These are phyloP conservation scores for Sebastes iracundus DNA, from an alignment of 2,797 vertebrate genomes.

Conservation along the genomic window DNA sequence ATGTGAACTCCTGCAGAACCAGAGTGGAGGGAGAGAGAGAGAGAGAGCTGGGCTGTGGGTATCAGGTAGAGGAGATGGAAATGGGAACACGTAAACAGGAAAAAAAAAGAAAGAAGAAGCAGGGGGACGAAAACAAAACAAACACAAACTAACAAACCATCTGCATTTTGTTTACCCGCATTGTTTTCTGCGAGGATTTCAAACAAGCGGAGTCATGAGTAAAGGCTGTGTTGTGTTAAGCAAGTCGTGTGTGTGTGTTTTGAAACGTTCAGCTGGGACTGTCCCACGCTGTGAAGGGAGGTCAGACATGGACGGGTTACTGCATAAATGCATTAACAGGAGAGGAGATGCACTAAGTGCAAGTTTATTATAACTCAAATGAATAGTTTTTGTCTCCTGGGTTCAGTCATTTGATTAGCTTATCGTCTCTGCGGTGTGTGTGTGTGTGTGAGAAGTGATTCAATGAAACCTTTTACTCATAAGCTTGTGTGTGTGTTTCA, in stretches of 20 bases:
- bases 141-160: slow-evolving; percentile 63
- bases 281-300: slow-evolving; percentile 48
- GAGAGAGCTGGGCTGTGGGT: slow-evolving; percentile 13
- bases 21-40: slow-evolving; percentile 23
- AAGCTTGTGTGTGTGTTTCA: slow-evolving; percentile 11
- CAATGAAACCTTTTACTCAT: slow-evolving; percentile 9
- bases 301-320: slow-evolving; percentile 31
- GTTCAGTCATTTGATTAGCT: slow-evolving; percentile 53
- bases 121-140: slow-evolving; percentile 55
- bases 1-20: slow-evolving; percentile 81
- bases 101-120: slow-evolving; percentile 21
- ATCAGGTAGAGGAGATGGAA: slow-evolving; percentile 45
- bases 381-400: slow-evolving; percentile 44
- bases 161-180: slow-evolving; percentile 68
- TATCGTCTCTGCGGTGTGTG: background rate
- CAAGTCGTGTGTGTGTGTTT: slow-evolving; percentile 43
- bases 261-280: slow-evolving; percentile 26
- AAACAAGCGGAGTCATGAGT: slow-evolving; percentile 28
- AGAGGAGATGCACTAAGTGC: slow-evolving; percentile 26
- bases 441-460: background rate
- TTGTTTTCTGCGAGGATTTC: slow-evolving; percentile 49
- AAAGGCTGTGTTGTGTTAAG: slow-evolving; percentile 38
- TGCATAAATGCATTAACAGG: slow-evolving; percentile 22
- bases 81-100: slow-evolving; percentile 59
- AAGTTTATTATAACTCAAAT: slow-evolving; percentile 54